phyloP scores from a whole-genome alignment of 1,140 invertebrate species.

The Dufourea novaeangliae region DNA sequence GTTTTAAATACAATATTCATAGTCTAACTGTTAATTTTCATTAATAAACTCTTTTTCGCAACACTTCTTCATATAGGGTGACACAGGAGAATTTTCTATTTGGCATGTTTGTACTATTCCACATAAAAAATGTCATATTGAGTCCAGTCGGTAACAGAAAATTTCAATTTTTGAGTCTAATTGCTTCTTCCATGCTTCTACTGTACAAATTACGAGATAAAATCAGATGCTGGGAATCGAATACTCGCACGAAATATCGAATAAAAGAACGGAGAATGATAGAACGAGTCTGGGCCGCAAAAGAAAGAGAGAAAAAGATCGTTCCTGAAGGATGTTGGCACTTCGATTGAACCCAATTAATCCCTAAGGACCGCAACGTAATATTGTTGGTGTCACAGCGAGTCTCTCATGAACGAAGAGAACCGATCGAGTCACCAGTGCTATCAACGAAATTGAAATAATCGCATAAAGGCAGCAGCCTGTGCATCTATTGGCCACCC shows the following conservation, averaged over 20 bases:
- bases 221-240: slow-evolving; percentile 7
- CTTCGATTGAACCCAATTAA: slow-evolving; percentile 55
- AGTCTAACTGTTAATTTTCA: no score
- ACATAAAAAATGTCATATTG: no score
- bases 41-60: no score
- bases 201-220: background rate
- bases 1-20: no score
- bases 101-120: no score
- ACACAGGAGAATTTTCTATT: no score
- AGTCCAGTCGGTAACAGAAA: no score
- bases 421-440: background rate
- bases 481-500: slow-evolving; percentile 47
- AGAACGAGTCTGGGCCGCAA: background rate
- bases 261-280: background rate
- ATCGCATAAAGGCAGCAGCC: slow-evolving; percentile 53
- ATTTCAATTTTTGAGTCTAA: no score
- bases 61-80: no score
- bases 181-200: no score
- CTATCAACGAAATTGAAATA: slow-evolving; percentile 50
- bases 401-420: slow-evolving; percentile 32
- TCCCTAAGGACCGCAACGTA: slow-evolving; percentile 39
- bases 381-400: slow-evolving; percentile 49
- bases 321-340: slow-evolving; percentile 34
- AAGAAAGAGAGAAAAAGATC: slow-evolving; percentile 5
- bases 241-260: background rate